Conservation (phyloP, 2,797 vertebrate species). For the Mareca strepera region DNA sequence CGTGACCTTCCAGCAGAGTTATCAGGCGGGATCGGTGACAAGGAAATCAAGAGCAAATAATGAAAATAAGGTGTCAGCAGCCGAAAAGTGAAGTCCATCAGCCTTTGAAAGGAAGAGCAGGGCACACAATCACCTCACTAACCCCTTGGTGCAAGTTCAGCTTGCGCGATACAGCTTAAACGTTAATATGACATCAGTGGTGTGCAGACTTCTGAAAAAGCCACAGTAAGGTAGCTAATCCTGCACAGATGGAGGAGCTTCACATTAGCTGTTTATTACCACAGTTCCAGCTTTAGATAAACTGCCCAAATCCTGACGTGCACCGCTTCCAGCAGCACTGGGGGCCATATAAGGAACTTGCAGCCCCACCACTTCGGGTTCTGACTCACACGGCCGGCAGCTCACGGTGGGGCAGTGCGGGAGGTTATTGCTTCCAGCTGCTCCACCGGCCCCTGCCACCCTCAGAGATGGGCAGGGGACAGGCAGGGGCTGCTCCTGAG, state of each 20-base stretch:
- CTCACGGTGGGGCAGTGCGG: not conserved
- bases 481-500: not conserved
- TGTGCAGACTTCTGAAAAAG: not conserved
- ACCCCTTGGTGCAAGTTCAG: not conserved
- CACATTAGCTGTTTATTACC: not conserved
- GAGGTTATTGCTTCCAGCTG: constrained; percentile 42
- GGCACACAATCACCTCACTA: not conserved
- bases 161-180: not conserved
- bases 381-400: not conserved
- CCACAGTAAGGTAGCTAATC: not conserved
- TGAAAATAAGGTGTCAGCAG: not conserved
- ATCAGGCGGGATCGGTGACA: not conserved
- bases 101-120: not conserved
- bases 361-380: not conserved
- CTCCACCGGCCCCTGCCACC: not conserved
- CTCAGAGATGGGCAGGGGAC: not conserved
- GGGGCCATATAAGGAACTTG: not conserved
- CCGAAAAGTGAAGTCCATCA: constrained; percentile 30
- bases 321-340: not conserved
- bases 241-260: not conserved
- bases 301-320: not conserved
- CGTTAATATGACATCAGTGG: not conserved
- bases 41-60: constrained; percentile 16
- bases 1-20: not conserved
- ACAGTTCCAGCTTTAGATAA: not conserved